phyloP scores from a whole-genome alignment of 2,113 vertebrate species.

The Cottus gobio region DNA sequence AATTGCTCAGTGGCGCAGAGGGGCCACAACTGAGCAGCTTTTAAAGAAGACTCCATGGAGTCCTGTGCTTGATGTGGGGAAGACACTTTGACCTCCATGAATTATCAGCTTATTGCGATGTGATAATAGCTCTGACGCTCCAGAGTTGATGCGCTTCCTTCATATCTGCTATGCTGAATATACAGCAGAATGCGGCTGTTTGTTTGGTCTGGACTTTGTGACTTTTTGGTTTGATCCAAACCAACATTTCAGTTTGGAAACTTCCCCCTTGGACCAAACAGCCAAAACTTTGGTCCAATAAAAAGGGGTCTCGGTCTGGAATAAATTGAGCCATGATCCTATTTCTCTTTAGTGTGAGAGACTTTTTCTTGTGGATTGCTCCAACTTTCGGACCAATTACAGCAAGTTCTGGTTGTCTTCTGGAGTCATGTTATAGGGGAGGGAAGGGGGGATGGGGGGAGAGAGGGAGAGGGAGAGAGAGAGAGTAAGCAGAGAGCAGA shows the following conservation, averaged over 20 bases:
- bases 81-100: slow-evolving; percentile 8
- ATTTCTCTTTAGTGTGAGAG: too few species aligned
- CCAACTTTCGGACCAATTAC: too few species aligned
- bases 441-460: too few species aligned
- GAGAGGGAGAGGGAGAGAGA: too few species aligned
- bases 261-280: background rate
- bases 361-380: too few species aligned
- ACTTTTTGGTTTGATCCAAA: background rate
- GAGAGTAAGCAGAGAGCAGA: too few species aligned
- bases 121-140: background rate
- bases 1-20: slow-evolving; percentile 28
- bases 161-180: background rate
- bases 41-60: slow-evolving; percentile 4
- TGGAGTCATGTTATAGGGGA: too few species aligned
- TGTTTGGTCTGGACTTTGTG: background rate
- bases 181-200: background rate
- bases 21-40: slow-evolving; percentile 27
- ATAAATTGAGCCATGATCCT: too few species aligned
- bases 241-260: background rate
- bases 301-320: background rate
- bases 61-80: background rate
- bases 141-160: background rate
- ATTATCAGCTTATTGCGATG: slow-evolving; percentile 4
- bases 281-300: background rate
- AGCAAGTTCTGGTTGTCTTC: too few species aligned